Percentiles rank a stretch among this genome's conserved stretches.
Conservation (phyloP, 2,113 vertebrate species). For the Hippocampus guttulatus region DNA sequence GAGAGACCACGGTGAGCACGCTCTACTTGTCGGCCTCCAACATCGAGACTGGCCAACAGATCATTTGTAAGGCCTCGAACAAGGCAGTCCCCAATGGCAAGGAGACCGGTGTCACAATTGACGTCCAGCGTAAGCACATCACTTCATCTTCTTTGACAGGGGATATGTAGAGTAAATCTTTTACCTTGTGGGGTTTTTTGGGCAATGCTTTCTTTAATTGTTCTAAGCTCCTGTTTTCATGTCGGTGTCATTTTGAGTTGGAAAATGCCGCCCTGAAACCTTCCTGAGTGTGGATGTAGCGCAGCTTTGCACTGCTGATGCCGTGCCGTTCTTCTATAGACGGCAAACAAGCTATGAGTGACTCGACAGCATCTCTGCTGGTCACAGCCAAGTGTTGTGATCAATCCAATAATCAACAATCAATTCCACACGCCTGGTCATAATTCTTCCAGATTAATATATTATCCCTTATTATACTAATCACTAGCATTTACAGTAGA, state of each 20-base stretch:
- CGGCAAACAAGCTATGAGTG: background rate
- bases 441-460: background rate
- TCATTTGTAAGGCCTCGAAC: conserved; percentile 91
- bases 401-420: background rate
- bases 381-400: too few relatives aligned
- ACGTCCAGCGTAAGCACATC: conserved; percentile 91
- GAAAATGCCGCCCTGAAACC: background rate
- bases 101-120: conserved; percentile 91
- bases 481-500: background rate
- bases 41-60: conserved; percentile 90
- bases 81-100: conserved; percentile 91
- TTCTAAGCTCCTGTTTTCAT: background rate
- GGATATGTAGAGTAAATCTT: too few relatives aligned
- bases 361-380: background rate
- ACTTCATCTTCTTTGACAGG: background rate
- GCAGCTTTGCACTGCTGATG: background rate
- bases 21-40: conserved; percentile 88
- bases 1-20: conserved; percentile 91
- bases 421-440: background rate
- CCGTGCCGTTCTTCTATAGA: background rate
- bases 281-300: background rate
- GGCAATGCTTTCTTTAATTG: background rate
- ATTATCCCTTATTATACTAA: background rate
- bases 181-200: background rate
- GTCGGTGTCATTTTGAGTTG: background rate